Base-by-base conservation (phyloP, 2,888 invertebrate species). In the Globia sparganii region DNA sequence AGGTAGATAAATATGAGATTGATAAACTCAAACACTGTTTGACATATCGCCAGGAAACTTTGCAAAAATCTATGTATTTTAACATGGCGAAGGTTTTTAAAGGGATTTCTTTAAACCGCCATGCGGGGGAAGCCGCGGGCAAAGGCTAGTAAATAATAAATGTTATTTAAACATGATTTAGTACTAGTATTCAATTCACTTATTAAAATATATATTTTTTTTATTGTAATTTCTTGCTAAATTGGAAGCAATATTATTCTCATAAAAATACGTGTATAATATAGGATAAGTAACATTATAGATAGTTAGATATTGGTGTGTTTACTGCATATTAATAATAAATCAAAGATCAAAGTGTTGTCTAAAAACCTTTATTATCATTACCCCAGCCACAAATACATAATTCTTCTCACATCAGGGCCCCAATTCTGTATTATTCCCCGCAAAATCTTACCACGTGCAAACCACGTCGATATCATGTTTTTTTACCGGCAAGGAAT, bases 311-410 rank as follows among this genome's bases (percentile, higher is more conserved):
- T 76, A 40, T 61, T 40, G 8, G 31, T 53, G n/a, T 15, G n/a
- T n/a, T 65, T 28, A 40, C n/a, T 28, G 11, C 3, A n/a, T 34
- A 18, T 58, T 18, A 34, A 34, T n/a, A 8, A 64, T 37, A 34
- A 68, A 68, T 11, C 34, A n/a, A n/a, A 34, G 4, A 68, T 11
- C 34, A n/a, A n/a, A 34, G 4, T 53, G n/a, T 73, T 46, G 18
- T 82, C 0, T 28, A 15, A 49, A 58, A 65, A 15, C 49, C 9
- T 84, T 84, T 80, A 73, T 59, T 81, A 37, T 66, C 31, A 11
- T 21, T 68, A 83, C 73, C 84, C 80, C 34, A 28, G 18, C 80
- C 84, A 79, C 37, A 46, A 40, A 67, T 37, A 73, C 15, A 65
- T 15, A 25, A 40, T 56, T 66, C 3, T 8, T 80, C 6, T 53